phyloP scores from a whole-genome alignment of 1,140 invertebrate species.

The Gonioctena quinquepunctata region DNA sequence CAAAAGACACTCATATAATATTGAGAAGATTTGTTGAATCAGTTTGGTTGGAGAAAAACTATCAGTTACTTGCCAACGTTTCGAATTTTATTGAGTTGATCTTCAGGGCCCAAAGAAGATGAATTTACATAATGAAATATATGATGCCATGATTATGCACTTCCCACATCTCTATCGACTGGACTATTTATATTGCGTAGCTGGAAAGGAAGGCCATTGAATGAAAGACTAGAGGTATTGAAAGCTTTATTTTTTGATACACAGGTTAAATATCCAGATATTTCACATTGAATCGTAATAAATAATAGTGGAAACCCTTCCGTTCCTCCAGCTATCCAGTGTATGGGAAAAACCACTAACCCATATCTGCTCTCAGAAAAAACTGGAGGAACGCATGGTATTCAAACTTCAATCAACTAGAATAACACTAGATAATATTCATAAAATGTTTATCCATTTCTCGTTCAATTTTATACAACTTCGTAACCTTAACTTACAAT shows the following conservation, averaged over 20 bases:
- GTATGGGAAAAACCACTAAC: constrained; percentile 47
- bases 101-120: too few relatives aligned
- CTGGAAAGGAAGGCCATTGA: too few relatives aligned
- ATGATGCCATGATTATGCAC: too few relatives aligned
- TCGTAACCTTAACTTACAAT: constrained; percentile 47
- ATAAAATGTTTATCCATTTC: constrained; percentile 30
- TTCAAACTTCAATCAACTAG: constrained; percentile 29
- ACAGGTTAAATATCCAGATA: constrained; percentile 44
- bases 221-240: constrained; percentile 33
- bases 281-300: constrained; percentile 31
- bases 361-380: constrained; percentile 21
- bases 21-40: too few relatives aligned
- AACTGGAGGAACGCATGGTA: not conserved
- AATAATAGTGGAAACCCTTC: constrained; percentile 24
- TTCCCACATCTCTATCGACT: too few relatives aligned
- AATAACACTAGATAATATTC: constrained; percentile 31
- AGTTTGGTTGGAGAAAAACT: too few relatives aligned
- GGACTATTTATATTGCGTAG: too few relatives aligned
- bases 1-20: too few relatives aligned
- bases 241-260: constrained; percentile 49
- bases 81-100: too few relatives aligned
- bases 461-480: constrained; percentile 47
- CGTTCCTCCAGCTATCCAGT: constrained; percentile 5
- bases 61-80: too few relatives aligned
- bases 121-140: too few relatives aligned